These are phyloP conservation scores for Muscidifurax raptorellus DNA, from an alignment of 1,140 invertebrate species.

Conservation along the genomic window DNA sequence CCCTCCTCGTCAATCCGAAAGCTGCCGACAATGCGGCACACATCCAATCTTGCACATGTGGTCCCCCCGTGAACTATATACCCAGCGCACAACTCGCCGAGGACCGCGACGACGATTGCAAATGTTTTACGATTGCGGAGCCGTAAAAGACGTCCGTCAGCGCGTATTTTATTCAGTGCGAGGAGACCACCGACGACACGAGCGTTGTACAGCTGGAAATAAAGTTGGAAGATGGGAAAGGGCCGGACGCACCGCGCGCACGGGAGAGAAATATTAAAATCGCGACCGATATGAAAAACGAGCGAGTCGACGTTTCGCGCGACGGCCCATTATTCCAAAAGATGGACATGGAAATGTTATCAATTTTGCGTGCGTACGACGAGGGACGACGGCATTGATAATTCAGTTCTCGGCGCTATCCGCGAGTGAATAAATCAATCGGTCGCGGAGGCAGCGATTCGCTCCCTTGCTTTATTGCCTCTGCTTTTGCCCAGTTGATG, in stretches of 20 bases:
- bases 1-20: no score
- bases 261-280: conserved; percentile 25
- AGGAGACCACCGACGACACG: neutral
- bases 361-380: neutral
- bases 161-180: conserved; percentile 40
- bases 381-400: neutral
- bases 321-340: conserved; percentile 21
- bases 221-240: neutral
- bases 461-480: neutral
- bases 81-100: neutral
- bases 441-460: no score
- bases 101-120: neutral
- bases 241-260: neutral
- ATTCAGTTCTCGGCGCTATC: conserved; percentile 26
- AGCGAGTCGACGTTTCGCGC: conserved; percentile 12
- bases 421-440: conserved; percentile 36
- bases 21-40: no score
- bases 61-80: neutral
- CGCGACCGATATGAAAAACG: conserved; percentile 37
- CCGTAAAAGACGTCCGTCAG: conserved; percentile 14
- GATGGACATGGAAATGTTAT: neutral
- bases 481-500: neutral
- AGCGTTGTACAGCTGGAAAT: neutral
- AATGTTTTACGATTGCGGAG: conserved; percentile 32
- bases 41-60: conserved; percentile 13